Percentiles rank a stretch among this genome's conserved stretches.
phyloP scores from a whole-genome alignment of 2,888 invertebrate species.

The Escarpia spicata region DNA sequence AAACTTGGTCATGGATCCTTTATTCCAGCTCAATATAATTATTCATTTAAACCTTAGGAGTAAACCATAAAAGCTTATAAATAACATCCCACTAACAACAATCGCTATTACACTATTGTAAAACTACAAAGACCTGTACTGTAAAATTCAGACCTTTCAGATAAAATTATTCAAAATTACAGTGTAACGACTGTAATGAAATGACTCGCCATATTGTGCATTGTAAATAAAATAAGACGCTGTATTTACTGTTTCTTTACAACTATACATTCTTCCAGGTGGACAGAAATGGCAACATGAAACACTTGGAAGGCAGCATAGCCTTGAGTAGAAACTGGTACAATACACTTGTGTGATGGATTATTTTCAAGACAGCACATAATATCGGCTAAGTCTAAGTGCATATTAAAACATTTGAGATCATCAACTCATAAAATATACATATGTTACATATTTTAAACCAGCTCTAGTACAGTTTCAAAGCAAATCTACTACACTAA shows the following conservation, averaged over 20 bases:
- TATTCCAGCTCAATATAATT: not conserved
- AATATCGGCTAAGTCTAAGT: not conserved
- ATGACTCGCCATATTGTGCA: too few relatives aligned
- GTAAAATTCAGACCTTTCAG: not conserved
- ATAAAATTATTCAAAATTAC: not conserved
- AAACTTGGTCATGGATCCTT: not conserved
- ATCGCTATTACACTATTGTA: not conserved
- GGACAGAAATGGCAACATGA: not conserved
- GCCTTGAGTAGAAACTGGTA: not conserved
- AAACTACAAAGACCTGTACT: not conserved
- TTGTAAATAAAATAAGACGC: not conserved
- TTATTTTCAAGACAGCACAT: not conserved
- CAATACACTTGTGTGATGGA: not conserved
- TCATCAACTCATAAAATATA: not conserved
- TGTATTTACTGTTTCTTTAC: not conserved
- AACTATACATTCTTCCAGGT: not conserved
- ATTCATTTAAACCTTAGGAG: not conserved
- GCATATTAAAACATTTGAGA: not conserved
- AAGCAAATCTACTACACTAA: not conserved
- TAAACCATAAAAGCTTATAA: not conserved
- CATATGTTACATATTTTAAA: not conserved
- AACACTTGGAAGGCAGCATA: not conserved
- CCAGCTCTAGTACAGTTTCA: not conserved
- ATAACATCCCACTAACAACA: not conserved
- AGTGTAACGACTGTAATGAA: not conserved